Evolutionary conservation across 2,113 vertebrate genomes (phyloP).

Genomic region (Neotragus pygmaeus): DNA sequence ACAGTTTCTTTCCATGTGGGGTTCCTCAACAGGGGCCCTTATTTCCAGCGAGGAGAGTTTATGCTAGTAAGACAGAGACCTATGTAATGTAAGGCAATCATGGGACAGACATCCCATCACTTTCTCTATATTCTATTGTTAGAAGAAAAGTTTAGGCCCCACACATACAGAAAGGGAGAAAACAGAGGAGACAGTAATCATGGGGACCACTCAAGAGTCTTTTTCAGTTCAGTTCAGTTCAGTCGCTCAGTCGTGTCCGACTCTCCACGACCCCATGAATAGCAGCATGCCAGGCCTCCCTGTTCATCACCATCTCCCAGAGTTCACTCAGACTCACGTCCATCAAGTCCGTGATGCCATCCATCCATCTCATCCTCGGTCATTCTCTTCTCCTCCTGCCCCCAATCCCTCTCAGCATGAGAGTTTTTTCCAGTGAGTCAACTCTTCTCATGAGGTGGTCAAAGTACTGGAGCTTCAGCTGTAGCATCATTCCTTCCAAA

Average conservation of each 20-base stretch:
- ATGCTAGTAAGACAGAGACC: not conserved
- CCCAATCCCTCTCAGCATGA: no score
- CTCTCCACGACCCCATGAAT: rapidly evolving
- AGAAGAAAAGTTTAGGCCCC: not conserved
- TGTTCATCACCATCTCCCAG: no score
- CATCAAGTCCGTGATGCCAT: no score
- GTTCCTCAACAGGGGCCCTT: not conserved
- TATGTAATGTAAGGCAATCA: not conserved
- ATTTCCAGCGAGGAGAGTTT: not conserved
- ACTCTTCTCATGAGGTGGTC: no score
- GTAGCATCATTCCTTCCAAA: no score
- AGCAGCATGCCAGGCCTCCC: no score
- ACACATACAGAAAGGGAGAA: not conserved
- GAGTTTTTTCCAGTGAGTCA: no score
- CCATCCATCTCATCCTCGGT: no score
- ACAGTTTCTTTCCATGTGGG: not conserved
- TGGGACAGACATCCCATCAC: not conserved
- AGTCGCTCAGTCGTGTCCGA: rapidly evolving
- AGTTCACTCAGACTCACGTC: no score
- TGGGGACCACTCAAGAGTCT: not conserved
- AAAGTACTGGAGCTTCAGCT: no score
- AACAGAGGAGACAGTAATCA: not conserved
- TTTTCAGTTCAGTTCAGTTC: no score
- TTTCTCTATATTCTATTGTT: not conserved
- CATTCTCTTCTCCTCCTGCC: no score